Evolutionary conservation across 2,888 invertebrate genomes (phyloP).

Genomic region (Drosophila multiciliata): DNA sequence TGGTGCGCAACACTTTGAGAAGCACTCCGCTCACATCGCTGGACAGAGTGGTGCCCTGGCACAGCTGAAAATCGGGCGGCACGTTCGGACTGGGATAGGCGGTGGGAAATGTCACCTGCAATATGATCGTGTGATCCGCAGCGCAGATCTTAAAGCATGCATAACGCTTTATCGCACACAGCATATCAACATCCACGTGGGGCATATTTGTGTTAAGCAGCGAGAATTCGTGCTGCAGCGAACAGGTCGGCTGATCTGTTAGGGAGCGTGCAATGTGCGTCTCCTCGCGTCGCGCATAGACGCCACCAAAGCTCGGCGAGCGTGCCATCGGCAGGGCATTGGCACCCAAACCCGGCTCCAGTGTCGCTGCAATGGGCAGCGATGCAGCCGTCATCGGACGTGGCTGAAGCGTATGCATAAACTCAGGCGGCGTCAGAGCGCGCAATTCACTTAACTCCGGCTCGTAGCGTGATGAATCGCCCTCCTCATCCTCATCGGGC

Average conservation of each 20-base stretch:
- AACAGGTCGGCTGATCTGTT: slow-evolving; percentile 84
- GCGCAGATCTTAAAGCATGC: slow-evolving; percentile 85
- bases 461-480: slow-evolving; percentile 70
- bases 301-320: slow-evolving; percentile 82
- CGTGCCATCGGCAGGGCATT: slow-evolving; percentile 82
- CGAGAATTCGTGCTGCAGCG: slow-evolving; percentile 91
- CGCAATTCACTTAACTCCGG: slow-evolving; percentile 74
- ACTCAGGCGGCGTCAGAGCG: slow-evolving; percentile 73
- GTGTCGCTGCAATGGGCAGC: slow-evolving; percentile 62
- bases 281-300: slow-evolving; percentile 68
- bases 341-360: slow-evolving; percentile 52
- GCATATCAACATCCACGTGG: slow-evolving; percentile 88
- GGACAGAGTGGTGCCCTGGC: slow-evolving; percentile 89
- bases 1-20: slow-evolving; percentile 91
- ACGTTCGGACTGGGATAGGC: slow-evolving; percentile 90
- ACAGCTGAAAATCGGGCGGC: slow-evolving; percentile 89
- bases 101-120: slow-evolving; percentile 89
- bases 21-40: slow-evolving; percentile 90
- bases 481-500: slow-evolving; percentile 63
- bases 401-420: slow-evolving; percentile 69
- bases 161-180: slow-evolving; percentile 86
- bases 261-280: slow-evolving; percentile 82
- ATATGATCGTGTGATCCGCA: slow-evolving; percentile 85
- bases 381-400: slow-evolving; percentile 70
- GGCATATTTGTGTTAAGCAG: slow-evolving; percentile 91